These are phyloP conservation scores for Rhogogaster chlorosoma DNA, from an alignment of 2,888 invertebrate genomes.

Conservation along the genomic window DNA sequence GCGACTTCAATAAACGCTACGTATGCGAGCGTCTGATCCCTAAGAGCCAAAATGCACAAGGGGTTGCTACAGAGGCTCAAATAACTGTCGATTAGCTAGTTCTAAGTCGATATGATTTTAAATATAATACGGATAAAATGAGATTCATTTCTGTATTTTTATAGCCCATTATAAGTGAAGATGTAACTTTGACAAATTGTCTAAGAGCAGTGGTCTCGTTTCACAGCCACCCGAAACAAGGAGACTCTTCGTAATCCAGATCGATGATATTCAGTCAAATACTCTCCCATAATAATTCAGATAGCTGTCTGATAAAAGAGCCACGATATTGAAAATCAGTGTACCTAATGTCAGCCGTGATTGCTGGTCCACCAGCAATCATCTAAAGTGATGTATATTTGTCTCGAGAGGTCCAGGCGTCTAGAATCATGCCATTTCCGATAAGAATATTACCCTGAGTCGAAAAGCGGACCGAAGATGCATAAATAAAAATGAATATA, in stretches of 20 bases:
- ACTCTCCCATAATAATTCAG: no score
- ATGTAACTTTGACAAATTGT: neutral
- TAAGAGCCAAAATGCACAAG: neutral
- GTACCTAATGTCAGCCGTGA: no score
- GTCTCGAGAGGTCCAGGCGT: no score
- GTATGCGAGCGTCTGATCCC: constrained; percentile 2
- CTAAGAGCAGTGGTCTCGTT: neutral
- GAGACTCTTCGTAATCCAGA: no score
- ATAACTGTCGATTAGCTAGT: neutral
- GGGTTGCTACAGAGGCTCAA: neutral
- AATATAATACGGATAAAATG: neutral
- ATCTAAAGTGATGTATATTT: no score
- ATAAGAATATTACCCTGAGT: no score
- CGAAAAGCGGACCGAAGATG: neutral
- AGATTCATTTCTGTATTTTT: neutral
- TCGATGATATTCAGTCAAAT: no score
- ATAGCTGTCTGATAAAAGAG: no score
- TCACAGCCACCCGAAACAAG: no score
- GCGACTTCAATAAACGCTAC: neutral
- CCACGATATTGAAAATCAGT: no score
- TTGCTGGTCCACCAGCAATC: no score
- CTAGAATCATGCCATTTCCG: no score
- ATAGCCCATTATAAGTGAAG: neutral
- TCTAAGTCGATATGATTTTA: neutral
- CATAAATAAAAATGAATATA: neutral